Conservation (phyloP, 2,113 vertebrate genomes). For the Scortum barcoo region DNA sequence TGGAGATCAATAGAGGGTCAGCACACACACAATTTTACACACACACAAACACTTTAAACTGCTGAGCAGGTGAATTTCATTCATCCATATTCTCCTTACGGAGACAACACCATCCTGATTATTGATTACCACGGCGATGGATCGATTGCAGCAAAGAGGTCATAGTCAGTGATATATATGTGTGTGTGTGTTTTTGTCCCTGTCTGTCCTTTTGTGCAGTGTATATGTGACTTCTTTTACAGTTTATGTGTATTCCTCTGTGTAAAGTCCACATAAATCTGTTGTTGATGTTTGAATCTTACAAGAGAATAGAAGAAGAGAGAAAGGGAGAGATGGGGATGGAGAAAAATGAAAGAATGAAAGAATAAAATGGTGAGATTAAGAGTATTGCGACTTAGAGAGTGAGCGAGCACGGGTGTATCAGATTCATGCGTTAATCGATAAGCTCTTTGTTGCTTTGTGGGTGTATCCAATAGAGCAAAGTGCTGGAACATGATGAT, state of each 20-base stretch:
- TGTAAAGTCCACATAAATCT: slow-evolving; percentile 10
- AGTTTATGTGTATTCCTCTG: background rate
- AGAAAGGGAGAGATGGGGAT: background rate
- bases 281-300: slow-evolving; percentile 3
- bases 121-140: slow-evolving; percentile 61
- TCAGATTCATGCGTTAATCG: slow-evolving; percentile 71
- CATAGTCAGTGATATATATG: slow-evolving; percentile 33
- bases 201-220: slow-evolving; percentile 16
- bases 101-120: slow-evolving; percentile 64
- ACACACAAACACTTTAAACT: slow-evolving; percentile 48
- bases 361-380: slow-evolving; percentile 37
- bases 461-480: slow-evolving; percentile 61
- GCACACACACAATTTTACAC: slow-evolving; percentile 27
- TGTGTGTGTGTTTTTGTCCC: slow-evolving; percentile 13
- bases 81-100: slow-evolving; percentile 75
- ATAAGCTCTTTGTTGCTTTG: slow-evolving; percentile 72
- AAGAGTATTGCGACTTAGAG: slow-evolving; percentile 36
- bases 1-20: slow-evolving; percentile 72
- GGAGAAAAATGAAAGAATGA: background rate
- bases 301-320: background rate
- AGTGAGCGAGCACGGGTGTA: slow-evolving; percentile 35
- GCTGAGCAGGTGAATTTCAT: slow-evolving; percentile 78
- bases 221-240: background rate
- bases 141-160: slow-evolving; percentile 57
- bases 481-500: slow-evolving; percentile 72